Evolutionary conservation across 2,888 invertebrate genomes (phyloP), one percentile per base, ranked within the genome.

Genomic region (Lamproptera curius): DNA sequence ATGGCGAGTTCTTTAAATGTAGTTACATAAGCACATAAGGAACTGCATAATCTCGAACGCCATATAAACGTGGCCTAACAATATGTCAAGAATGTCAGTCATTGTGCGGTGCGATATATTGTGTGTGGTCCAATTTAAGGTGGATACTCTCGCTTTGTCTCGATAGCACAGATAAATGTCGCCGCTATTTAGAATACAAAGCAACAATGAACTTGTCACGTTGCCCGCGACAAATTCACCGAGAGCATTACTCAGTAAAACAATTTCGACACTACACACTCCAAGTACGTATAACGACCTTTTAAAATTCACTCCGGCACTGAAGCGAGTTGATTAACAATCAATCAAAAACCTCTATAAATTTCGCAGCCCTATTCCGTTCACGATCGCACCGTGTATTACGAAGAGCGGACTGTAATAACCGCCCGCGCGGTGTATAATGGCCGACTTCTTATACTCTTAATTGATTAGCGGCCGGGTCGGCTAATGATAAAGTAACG

Each of bases 401-500:
- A 81, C 80, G 77, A 75, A 73, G 78, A 76, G 71, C 69, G 67
- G 75, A 66, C 76, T 74, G 79, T 87, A 87, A 87, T 87, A 85
- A 85, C 85, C 78, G 76, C 82, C 80, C 85, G 82, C 73, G 73
- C 80, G 73, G 70, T 75, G 77, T 77, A 82, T 87, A 87, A 87
- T 86, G 77, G 83, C 80, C 75, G 82, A 85, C 86, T 85, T 83
- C 86, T 86, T 86, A 85, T 81, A 79, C 84, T 86, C 86, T 88
- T 88, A 88, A 88, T 88, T 88, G 88, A 88, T 88, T 88, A 87
- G 87, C 88, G 88, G 88, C 83, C 79, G 82, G 82, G 76, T 73
- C 73, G 81, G 69, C 80, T 88, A 87, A 88, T 88, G 85, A 88
- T 85, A 87, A 86, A 84, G 86, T 77, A 84, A 85, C 82, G 84